Conservation (phyloP, 1,140 invertebrate species). For the Zaprionus tsacasi region DNA sequence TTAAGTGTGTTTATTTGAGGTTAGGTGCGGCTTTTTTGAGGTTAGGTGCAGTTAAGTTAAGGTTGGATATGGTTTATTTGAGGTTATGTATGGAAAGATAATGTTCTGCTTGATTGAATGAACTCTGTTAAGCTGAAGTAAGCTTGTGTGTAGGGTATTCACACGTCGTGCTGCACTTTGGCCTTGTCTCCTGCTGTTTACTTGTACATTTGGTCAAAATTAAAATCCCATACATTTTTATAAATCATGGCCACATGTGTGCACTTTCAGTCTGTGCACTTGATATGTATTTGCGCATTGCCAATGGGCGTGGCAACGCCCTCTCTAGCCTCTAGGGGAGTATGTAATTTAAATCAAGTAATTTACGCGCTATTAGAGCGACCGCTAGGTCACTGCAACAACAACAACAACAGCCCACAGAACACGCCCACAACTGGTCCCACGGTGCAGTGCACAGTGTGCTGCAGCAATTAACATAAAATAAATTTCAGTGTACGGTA, state of each 20-base stretch:
- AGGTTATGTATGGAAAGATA: background rate
- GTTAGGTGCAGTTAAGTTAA: too few species aligned
- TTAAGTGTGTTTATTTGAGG: too few species aligned
- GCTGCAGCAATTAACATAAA: conserved; percentile 66
- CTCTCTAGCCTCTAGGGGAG: background rate
- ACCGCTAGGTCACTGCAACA: conserved; percentile 30
- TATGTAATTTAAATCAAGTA: conserved; percentile 71
- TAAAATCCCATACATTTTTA: conserved; percentile 72
- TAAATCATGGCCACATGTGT: conserved; percentile 66
- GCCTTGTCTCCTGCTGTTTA: conserved; percentile 14
- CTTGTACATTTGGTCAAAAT: conserved; percentile 67
- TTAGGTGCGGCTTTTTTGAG: too few species aligned
- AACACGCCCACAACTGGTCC: conserved; percentile 3
- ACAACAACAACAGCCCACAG: conserved; percentile 26
- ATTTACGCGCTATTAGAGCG: conserved; percentile 74
- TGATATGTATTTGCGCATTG: conserved; percentile 27
- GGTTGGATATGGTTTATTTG: background rate
- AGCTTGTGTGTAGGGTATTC: conserved; percentile 6
- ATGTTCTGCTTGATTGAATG: too few species aligned
- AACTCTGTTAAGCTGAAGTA: background rate
- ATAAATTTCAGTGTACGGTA: conserved; percentile 50
- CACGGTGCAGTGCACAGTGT: conserved; percentile 13
- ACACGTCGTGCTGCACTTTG: background rate
- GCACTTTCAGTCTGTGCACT: conserved; percentile 43
- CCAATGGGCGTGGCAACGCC: conserved; percentile 1